These are phyloP conservation scores for Sus cebifrons DNA, from an alignment of 2,797 vertebrate genomes.

Conservation along the genomic window DNA sequence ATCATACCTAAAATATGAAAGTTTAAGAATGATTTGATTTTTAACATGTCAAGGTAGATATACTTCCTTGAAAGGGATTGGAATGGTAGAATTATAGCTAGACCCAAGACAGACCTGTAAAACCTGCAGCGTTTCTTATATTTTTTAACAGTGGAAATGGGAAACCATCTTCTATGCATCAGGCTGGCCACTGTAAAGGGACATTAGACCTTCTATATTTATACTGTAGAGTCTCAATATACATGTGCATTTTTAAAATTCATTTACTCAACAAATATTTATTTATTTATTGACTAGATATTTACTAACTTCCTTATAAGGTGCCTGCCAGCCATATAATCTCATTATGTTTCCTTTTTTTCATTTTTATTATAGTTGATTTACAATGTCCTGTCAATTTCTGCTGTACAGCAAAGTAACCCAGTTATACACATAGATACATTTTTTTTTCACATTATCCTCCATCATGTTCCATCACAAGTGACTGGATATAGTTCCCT, in stretches of 20 bases:
- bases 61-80: background rate
- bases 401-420: too few relatives aligned
- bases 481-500: too few relatives aligned
- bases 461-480: too few relatives aligned
- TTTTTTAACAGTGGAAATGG: background rate
- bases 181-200: too few relatives aligned
- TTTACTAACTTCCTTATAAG: background rate
- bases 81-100: background rate
- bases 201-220: background rate
- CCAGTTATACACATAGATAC: too few relatives aligned
- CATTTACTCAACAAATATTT: background rate
- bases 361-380: too few relatives aligned
- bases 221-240: background rate
- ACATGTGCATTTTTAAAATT: background rate
- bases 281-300: background rate
- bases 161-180: background rate
- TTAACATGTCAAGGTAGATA: background rate
- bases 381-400: too few relatives aligned
- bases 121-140: background rate
- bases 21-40: constrained; percentile 42
- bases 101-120: background rate
- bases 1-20: background rate
- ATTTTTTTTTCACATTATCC: too few relatives aligned
- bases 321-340: background rate
- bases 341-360: background rate